Conservation (phyloP, 2,113 vertebrate genomes). For the Hassar affinis region DNA sequence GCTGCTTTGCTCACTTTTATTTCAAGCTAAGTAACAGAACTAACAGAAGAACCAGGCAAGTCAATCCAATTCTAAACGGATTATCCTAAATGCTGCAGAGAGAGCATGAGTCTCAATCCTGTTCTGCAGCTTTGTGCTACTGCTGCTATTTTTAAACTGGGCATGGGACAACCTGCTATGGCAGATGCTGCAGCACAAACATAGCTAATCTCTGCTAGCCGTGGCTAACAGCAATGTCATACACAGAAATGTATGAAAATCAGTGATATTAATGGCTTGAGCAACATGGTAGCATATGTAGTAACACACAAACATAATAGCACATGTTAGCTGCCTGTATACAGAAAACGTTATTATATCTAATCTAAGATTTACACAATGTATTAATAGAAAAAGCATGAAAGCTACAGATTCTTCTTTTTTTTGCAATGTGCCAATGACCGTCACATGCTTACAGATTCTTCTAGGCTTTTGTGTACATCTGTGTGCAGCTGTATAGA, state of each 20-base stretch:
- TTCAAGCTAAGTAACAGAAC: constrained; percentile 2
- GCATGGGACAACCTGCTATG: constrained; percentile 40
- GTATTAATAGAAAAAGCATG: neutral
- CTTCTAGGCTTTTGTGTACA: neutral
- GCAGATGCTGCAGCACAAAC: constrained; percentile 31
- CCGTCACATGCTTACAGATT: neutral
- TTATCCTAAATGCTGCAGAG: constrained; percentile 67
- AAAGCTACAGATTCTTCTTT: neutral
- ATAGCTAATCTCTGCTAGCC: constrained; percentile 22
- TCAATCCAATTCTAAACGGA: constrained; percentile 52
- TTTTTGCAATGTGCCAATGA: neutral
- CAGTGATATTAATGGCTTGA: neutral
- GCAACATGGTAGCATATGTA: too few relatives aligned
- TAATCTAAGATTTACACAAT: neutral
- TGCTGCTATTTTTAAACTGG: constrained; percentile 48
- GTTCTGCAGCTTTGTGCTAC: constrained; percentile 47
- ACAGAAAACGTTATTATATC: neutral
- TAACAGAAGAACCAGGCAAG: constrained; percentile 17
- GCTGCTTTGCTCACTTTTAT: neutral
- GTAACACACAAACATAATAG: neutral
- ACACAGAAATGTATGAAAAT: neutral
- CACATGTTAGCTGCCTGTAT: neutral
- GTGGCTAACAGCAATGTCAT: neutral
- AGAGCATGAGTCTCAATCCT: constrained; percentile 51
- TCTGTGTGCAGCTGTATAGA: neutral